These are phyloP conservation scores for Apteryx mantelli DNA, from an alignment of 2,113 vertebrate genomes.

Conservation along the genomic window DNA sequence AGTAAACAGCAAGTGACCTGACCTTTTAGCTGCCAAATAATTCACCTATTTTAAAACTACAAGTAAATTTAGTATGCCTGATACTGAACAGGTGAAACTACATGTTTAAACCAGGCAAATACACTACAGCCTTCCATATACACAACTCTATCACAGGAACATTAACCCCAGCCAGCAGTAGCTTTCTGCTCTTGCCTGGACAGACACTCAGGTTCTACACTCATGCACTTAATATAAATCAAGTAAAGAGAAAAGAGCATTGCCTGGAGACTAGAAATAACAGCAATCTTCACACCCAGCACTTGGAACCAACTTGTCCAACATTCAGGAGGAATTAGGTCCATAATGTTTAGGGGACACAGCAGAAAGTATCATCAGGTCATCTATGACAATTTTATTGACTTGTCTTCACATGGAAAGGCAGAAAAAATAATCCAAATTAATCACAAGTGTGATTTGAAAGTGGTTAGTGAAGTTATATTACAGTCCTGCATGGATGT, in stretches of 20 bases:
- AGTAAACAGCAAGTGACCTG: not conserved
- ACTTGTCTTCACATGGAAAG: not conserved
- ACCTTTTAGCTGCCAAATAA: constrained; percentile 49
- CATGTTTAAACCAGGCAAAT: constrained; percentile 26
- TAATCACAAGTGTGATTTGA: not conserved
- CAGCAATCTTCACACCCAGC: not conserved
- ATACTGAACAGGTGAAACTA: constrained; percentile 45
- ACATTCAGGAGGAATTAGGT: not conserved
- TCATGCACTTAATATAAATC: not conserved
- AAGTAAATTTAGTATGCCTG: constrained; percentile 49
- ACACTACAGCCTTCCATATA: not conserved
- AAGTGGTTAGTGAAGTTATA: not conserved
- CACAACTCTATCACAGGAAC: not conserved
- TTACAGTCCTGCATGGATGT: not conserved
- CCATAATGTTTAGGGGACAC: not conserved
- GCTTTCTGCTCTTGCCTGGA: not conserved
- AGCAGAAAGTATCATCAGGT: not conserved
- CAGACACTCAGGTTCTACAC: not conserved
- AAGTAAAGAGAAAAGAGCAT: not conserved
- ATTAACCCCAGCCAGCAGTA: not conserved
- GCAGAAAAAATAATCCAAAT: not conserved
- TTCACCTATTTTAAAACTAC: constrained; percentile 56
- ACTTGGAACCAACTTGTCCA: not conserved
- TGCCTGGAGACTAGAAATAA: not conserved
- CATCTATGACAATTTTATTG: not conserved